Evolutionary conservation across 2,797 vertebrate species (phyloP), one percentile per base, ranked within the genome.

Genomic region (Stomatorhinus walkeri): DNA sequence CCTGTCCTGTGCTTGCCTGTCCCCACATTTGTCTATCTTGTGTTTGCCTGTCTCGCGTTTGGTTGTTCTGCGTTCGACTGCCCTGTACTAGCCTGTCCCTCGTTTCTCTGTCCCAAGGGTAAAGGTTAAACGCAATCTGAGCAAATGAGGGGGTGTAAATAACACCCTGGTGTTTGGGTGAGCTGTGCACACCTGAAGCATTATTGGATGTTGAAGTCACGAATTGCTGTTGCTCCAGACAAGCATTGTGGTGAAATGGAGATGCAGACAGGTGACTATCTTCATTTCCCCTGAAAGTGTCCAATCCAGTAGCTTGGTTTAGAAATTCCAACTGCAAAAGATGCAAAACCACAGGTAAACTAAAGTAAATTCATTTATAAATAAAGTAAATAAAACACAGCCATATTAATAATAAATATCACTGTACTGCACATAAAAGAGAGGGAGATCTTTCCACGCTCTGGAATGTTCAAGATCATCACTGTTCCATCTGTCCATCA

Each of bases 381-480:
- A 79, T 43, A 43, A 76, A 79, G 19, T 24, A 16, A 85, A 32
- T 14, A 85, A 52, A 85, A 85, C 4, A 85, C 16, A 28, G 59
- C 59, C 59, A 85, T 54, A 51, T 28, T 51, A 28, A 51, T 52
- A 28, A 52, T 52, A 51, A 52, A 16, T 14, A 32, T 79, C 46
- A 9, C 8, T 43, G 12, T 89, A 51, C 36, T 87, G 16, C 49
- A 85, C n/a, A 51, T 85, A 52, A 88, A 24, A 88, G 76, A 6
- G 91, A 90, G 90, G 72, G 88, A 93, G 28, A 91, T n/a, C 89
- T 91, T 94, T 92, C 92, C 89, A 76, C 91, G 88, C 92, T 92
- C 92, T 91, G 93, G 88, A 92, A 90, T 89, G 88, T 93, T 84
- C 91, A 92, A 90, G 93, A 93, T 92, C 95, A 95, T 92, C 94